Base-by-base conservation (phyloP, 2,888 invertebrate genomes). In the Eristalis tenax region DNA sequence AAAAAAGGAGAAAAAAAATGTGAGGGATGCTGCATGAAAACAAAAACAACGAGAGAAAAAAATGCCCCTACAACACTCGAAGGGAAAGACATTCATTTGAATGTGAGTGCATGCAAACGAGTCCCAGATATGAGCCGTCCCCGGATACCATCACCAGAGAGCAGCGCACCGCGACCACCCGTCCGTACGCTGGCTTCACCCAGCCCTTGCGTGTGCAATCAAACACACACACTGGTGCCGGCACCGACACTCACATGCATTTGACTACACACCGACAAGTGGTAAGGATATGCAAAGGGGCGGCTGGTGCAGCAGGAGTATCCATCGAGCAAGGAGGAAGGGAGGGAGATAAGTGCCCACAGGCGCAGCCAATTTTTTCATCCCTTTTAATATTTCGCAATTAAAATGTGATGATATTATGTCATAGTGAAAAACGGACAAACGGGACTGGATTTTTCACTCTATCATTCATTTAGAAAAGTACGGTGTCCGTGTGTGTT, bases 371-470 rank as follows among this genome's bases (percentile, higher is more conserved):
- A 88, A 88, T 88, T 88, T 88, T 88, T 88, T 88, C 87, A 87
- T 84, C 88, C 74, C 84, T 88, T 88, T 88, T 88, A 88, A 88
- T 88, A 88, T 88, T 88, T 88, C 88, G 88, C 88, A 88, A 88
- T 88, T 88, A 88, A 88, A 88, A 88, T 84, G 83, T 88, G 88
- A 88, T 88, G 88, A 88, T 88, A 88, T 88, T 88, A 88, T 88
- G 88, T 88, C 88, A 88, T 81, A 88, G 87, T 79, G 87, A 80
- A 87, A 87, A 87, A 83, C 79, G 83, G 87, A 83, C 87, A 87
- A 83, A 83, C 87, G 87, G 87, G 87, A 87, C 79, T 78, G 83
- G 79, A 87, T 87, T 87, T 87, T 87, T 83, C 87, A 83, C 83
- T 87, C 83, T 83, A 87, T 87, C 87, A 83, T 87, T 87, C 86